Base-by-base conservation (phyloP, 2,888 invertebrate species). In the Spatulosminthurus flaviceps region DNA sequence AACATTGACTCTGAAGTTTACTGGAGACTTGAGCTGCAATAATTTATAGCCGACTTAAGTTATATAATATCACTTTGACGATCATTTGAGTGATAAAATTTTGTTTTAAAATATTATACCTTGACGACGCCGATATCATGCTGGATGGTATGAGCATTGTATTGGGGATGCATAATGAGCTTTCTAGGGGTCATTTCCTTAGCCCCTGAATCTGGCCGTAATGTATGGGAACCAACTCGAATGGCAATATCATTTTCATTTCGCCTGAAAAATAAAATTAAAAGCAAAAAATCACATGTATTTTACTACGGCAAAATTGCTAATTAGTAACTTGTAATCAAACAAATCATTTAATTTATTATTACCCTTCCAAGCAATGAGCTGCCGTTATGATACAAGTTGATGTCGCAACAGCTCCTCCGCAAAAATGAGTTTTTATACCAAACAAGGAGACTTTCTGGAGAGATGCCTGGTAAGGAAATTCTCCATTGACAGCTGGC, bases 391-490 rank as follows among this genome's bases (percentile, higher is more conserved):
- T 79, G n/a, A 83, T 74, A 66, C 82, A 79, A 9, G 76, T 51
- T 22, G 75, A 60, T 9, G 75, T 77, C 11, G 77, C 75, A 5
- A 80, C 21, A 13, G 80, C 77, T 42, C 82, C 85, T 64, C 85
- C 85, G 77, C 85, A 85, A 71, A 83, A 85, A 76, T 85, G 85
- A 51, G 83, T 83, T 71, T 81, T 83, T 5, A 81, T 82, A 11
- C 83, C 83, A 34, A 82, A 81, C n/a, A 84, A 78, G 0, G 84
- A 85, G 0, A 84, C 81, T 69, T 82, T 83, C 61, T 85, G 85
- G 26, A 85, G 77, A 5, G 84, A 84, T 0, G 77, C 83, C 82
- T 84, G 84, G 61, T 84, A 85, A 1, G 83, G 81, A 42, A 85
- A 81, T 79, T 84, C 84, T 60, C 83, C 83, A 73, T 81, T 80